Base-by-base conservation (phyloP, 2,113 vertebrate genomes). In the Boulengeromyrus knoepffleri region DNA sequence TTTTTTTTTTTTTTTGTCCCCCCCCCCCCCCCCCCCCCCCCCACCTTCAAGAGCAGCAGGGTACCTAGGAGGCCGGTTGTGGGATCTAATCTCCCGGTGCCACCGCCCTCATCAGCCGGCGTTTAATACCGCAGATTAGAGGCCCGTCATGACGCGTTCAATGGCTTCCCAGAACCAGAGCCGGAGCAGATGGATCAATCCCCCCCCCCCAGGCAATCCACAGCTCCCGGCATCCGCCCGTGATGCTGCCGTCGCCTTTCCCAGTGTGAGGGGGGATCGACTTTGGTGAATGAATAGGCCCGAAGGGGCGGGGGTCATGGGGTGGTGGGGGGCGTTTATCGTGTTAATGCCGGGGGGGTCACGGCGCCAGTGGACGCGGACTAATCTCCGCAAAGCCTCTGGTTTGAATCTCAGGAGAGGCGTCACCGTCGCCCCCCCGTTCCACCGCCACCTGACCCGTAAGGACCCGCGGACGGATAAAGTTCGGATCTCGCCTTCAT, bases 61-160 rank as follows among this genome's bases (percentile, higher is more conserved):
- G 91, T 77, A 47, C 87, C 88, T 19, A 45, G 47, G 66, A 91
- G 90, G 87, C 89, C 24, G n/a, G 85, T 88, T 80, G 52, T 85
- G 91, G 91, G 92, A 89, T 87, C 24, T 90, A 39, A 91, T 83
- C 92, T 91, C 47, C 58, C 70, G 17, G 12, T 46, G 17, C 88
- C 31, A 47, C 24, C 89, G 91, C 93, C 93, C 92, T 94, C 95
- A 95, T 95, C 93, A 94, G 92, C 91, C 90, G 58, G 90, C 83
- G 88, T 87, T 89, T 56, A 92, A 94, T 94, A 93, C 92, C 88
- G 90, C 91, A 88, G 90, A 92, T 92, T 92, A 90, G 91, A 90
- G 89, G 87, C 47, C 62, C 42, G 46, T 88, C 85, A 42, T 36
- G 5, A 45, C 8, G 84, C 46, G 46, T 87, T 74, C 53, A 90